Evolutionary conservation across 2,888 invertebrate genomes (phyloP), one percentile per base, ranked within the genome.

Genomic region (Pristionchus maxplancki): DNA sequence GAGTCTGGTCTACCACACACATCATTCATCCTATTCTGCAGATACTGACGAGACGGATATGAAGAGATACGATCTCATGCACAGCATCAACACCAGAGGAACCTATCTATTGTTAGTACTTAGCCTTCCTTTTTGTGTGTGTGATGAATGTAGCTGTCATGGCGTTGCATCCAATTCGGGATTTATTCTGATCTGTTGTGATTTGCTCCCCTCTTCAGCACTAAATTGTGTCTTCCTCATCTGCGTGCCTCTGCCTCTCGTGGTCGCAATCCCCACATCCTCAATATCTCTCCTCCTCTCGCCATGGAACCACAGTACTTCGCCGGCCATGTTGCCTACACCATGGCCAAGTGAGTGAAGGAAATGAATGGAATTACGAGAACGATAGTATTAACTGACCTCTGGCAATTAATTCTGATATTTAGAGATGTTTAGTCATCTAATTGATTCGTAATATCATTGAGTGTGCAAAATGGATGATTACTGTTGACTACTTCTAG

Each of bases 261-360:
- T 64, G 91, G 97, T 91, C 96, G 96, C 89, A 98, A 98, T 95
- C 97, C 98, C 0, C 98, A 99, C 94, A 98, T 99, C 92, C 96
- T 99, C 28, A 99, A 98, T 95, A 96, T 99, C 86, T 98, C 98
- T 40, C 99, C 99, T 4, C 99, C 99, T 0, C 96, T 99, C 31
- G 97, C 97, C 95, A 96, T 99, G 97, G 96, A 96, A 92, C 96
- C 97, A 0, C 96, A 96, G 92, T 99, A 98, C 98, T 92, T 92
- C 81, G 98, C 98, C 74, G 98, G 90, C 58, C 91, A 91, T 50
- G 91, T 94, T 78, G 98, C 98, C 0, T 99, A 99, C 95, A 98
- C 98, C 0, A 98, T 99, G 97, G 97, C 99, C 3, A 99, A 99
- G 95, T 85, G 17, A 85, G 85, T 64, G 34, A 20, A 17, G 11